These are phyloP conservation scores for Microvelia longipes DNA, from an alignment of 1,140 invertebrate genomes.

Conservation along the genomic window DNA sequence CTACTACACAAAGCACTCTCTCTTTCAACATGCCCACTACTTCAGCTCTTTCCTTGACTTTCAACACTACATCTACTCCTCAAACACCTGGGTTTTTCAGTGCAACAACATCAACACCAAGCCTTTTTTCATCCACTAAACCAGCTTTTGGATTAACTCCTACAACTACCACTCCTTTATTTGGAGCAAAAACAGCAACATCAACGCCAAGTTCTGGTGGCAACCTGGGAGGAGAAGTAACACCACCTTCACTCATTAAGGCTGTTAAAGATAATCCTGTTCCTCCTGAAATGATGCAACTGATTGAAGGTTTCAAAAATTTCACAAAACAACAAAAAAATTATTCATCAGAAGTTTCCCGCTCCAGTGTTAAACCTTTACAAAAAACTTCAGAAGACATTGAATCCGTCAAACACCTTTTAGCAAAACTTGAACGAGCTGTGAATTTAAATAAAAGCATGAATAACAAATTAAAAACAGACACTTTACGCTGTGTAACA, in stretches of 20 bases:
- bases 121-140: background rate
- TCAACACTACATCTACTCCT: background rate
- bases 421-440: slow-evolving; percentile 4
- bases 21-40: slow-evolving; percentile 3
- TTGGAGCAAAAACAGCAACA: background rate
- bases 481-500: slow-evolving; percentile 1
- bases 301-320: slow-evolving; percentile 3
- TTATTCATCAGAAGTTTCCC: slow-evolving; percentile 4
- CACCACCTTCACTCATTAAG: background rate
- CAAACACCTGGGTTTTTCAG: background rate
- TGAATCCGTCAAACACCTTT: slow-evolving; percentile 3
- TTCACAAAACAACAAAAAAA: slow-evolving; percentile 8
- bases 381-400: slow-evolving; percentile 8
- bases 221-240: background rate
- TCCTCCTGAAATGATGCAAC: slow-evolving; percentile 4
- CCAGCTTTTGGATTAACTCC: slow-evolving; percentile 5
- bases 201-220: slow-evolving; percentile 2
- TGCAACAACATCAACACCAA: background rate
- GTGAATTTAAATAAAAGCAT: slow-evolving; percentile 4
- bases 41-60: background rate
- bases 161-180: background rate
- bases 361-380: slow-evolving; percentile 9
- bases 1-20: background rate
- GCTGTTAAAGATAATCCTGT: slow-evolving; percentile 7
- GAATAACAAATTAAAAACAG: slow-evolving; percentile 4